Evolutionary conservation across 2,113 vertebrate species (phyloP).

Genomic region (Rhagologus leucostigma): DNA sequence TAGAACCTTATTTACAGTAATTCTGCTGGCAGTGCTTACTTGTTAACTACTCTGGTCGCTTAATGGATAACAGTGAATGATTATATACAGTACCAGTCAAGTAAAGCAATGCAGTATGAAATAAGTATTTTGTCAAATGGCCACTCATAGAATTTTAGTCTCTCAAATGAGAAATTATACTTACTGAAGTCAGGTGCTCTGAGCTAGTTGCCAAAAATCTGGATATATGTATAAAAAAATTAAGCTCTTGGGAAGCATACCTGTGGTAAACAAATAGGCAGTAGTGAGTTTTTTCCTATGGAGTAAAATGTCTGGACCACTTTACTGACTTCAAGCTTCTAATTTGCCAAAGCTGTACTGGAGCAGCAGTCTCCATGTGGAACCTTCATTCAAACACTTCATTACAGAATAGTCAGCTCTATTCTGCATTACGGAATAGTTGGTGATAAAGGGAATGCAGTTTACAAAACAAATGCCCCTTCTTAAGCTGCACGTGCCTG

Average conservation of each 20-base stretch:
- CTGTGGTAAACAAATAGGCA: conserved; percentile 22
- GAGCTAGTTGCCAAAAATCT: conserved; percentile 4
- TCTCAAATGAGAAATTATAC: background rate
- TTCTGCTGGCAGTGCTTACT: conserved; percentile 21
- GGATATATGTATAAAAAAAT: background rate
- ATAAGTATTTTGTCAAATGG: conserved; percentile 9
- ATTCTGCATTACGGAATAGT: background rate
- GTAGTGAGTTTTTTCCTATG: background rate
- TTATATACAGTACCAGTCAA: conserved; percentile 18
- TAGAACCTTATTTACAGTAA: conserved; percentile 49
- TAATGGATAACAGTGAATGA: conserved; percentile 49
- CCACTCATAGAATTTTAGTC: background rate
- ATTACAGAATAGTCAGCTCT: background rate
- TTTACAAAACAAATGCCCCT: background rate
- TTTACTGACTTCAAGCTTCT: background rate
- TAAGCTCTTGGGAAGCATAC: background rate
- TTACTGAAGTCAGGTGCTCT: conserved; percentile 29
- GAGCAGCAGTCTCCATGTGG: background rate
- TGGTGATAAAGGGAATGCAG: background rate
- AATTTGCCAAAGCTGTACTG: background rate
- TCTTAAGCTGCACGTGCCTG: background rate
- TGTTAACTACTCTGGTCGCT: conserved; percentile 45
- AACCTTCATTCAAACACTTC: background rate
- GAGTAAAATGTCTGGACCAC: background rate
- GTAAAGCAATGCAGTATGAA: background rate